Percentiles rank a stretch among this genome's conserved stretches.
Conservation (phyloP, 2,888 invertebrate species). For the Polyommatus icarus region DNA sequence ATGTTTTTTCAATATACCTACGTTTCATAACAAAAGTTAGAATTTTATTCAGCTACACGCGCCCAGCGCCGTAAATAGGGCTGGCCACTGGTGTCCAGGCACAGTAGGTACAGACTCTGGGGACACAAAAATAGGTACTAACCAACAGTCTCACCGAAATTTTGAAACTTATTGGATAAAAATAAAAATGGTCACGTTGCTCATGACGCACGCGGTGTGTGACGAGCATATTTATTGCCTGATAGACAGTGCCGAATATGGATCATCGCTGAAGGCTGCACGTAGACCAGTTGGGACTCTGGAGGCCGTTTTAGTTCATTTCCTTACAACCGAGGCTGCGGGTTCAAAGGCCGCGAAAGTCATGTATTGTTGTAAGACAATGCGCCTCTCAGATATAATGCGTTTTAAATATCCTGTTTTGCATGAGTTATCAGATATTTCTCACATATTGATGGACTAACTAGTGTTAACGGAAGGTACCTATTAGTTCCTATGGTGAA, state of each 20-base stretch:
- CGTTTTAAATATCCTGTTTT: slow-evolving; percentile 17
- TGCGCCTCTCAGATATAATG: not conserved
- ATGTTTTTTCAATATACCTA: too few relatives aligned
- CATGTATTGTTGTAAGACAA: slow-evolving; percentile 24
- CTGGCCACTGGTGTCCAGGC: too few relatives aligned
- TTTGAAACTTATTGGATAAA: too few relatives aligned
- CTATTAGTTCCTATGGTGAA: too few relatives aligned
- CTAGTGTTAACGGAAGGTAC: too few relatives aligned
- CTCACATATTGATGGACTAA: not conserved
- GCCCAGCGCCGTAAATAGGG: too few relatives aligned
- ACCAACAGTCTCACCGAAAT: too few relatives aligned
- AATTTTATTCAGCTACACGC: too few relatives aligned
- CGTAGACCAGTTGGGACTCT: slow-evolving; percentile 43
- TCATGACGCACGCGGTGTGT: slow-evolving; percentile 44
- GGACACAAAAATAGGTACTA: too few relatives aligned
- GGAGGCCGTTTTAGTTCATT: slow-evolving; percentile 40
- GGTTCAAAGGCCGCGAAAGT: slow-evolving; percentile 27
- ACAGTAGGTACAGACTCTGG: too few relatives aligned
- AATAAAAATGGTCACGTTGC: not conserved
- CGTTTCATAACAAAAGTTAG: too few relatives aligned
- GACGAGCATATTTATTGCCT: slow-evolving; percentile 51
- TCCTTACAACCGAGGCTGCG: slow-evolving; percentile 36
- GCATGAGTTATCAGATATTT: not conserved
- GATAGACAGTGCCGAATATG: slow-evolving; percentile 45
- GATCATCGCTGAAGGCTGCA: slow-evolving; percentile 46